Percentiles rank a stretch among this genome's conserved stretches.
Evolutionary conservation across 2,888 invertebrate genomes (phyloP).

Genomic region (Marronus borbonicus): DNA sequence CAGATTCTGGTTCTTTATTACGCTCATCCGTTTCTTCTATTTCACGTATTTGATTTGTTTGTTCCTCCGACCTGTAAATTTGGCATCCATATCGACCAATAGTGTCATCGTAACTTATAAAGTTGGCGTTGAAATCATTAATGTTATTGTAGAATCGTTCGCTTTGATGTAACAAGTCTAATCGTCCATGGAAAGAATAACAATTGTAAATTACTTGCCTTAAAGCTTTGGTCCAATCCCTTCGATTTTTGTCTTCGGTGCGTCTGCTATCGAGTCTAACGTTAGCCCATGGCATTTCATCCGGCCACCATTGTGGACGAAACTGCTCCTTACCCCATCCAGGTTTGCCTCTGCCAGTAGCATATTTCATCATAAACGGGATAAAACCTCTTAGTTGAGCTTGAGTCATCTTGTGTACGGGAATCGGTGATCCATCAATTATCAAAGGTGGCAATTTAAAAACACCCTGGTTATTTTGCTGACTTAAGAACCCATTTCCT

Average conservation of each 20-base stretch:
- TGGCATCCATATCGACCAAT: not conserved
- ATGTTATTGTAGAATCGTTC: not conserved
- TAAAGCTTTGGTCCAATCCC: constrained; percentile 95
- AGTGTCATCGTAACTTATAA: constrained; percentile 8
- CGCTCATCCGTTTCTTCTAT: not conserved
- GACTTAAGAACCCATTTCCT: not conserved
- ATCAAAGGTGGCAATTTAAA: constrained; percentile 94
- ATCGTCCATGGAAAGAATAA: constrained; percentile 94
- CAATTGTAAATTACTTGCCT: constrained; percentile 95
- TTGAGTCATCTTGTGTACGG: constrained; percentile 97
- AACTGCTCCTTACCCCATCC: constrained; percentile 95
- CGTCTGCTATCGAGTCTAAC: constrained; percentile 94
- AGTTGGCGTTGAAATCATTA: not conserved
- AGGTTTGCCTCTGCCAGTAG: constrained; percentile 93
- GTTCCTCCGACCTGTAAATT: not conserved
- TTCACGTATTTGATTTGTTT: not conserved
- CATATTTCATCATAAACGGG: constrained; percentile 95
- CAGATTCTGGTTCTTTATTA: not conserved
- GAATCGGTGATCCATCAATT: constrained; percentile 95
- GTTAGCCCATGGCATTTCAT: constrained; percentile 95
- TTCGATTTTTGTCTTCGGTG: constrained; percentile 94
- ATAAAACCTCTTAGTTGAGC: constrained; percentile 94
- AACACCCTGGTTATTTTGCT: constrained; percentile 65
- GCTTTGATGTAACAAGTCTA: constrained; percentile 76
- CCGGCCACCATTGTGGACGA: constrained; percentile 95